Percentiles rank a stretch among this genome's conserved stretches.
These are phyloP conservation scores for Cephus pulcher DNA, from an alignment of 2,888 invertebrate species.

Conservation along the genomic window DNA sequence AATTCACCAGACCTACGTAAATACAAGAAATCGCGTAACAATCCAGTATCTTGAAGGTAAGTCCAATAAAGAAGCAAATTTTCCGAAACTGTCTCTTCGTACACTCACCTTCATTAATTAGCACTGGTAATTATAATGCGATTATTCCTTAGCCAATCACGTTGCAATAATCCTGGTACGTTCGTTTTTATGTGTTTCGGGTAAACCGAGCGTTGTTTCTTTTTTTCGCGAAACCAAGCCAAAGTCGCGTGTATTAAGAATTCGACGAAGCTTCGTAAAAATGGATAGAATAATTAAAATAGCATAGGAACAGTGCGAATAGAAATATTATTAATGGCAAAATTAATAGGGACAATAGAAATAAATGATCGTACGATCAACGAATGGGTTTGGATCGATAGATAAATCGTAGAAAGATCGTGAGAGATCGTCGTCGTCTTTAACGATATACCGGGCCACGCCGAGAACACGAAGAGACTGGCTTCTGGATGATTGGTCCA, in stretches of 20 bases:
- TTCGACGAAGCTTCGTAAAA: neutral
- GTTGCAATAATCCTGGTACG: neutral
- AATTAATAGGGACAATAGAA: neutral
- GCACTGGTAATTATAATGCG: neutral
- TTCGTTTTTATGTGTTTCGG: neutral
- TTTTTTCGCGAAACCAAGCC: neutral
- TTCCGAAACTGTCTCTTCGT: neutral
- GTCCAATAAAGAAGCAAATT: neutral
- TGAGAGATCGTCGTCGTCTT: slow-evolving; percentile 10
- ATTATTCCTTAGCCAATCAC: neutral
- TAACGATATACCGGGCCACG: slow-evolving; percentile 47
- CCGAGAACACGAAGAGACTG: slow-evolving; percentile 63
- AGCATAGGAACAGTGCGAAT: neutral
- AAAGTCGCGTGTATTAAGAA: neutral
- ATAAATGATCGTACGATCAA: neutral
- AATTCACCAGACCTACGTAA: neutral
- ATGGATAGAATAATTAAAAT: neutral
- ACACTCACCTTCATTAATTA: neutral
- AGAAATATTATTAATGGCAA: neutral
- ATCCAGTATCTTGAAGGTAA: neutral
- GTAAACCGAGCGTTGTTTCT: neutral
- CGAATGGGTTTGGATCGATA: neutral
- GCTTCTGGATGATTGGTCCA: slow-evolving; percentile 62
- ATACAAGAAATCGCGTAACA: neutral
- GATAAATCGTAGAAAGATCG: neutral